phyloP scores from a whole-genome alignment of 64 coral and sea anemone genomes.

The Dendronephthya gigantea region DNA sequence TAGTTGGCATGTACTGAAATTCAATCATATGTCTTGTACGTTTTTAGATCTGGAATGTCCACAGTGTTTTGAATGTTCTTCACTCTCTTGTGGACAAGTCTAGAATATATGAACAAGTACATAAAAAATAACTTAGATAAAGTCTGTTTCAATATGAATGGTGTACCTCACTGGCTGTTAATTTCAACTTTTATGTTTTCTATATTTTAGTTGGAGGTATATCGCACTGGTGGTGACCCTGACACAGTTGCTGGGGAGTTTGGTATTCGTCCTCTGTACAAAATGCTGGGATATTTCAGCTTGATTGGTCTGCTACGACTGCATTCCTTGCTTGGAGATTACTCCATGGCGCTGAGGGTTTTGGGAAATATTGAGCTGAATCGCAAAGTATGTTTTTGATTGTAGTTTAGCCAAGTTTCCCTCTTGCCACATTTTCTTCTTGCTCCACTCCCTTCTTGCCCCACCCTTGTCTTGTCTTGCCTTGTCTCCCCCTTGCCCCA shows the following conservation, averaged over 20 bases:
- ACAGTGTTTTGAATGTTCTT: slow-evolving; percentile 10
- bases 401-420: too few relatives aligned
- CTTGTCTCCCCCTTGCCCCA: too few relatives aligned
- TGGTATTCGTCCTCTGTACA: slow-evolving; percentile 63
- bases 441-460: too few relatives aligned
- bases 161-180: too few relatives aligned
- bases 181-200: neutral
- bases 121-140: too few relatives aligned
- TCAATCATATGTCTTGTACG: too few relatives aligned
- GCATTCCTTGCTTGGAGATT: slow-evolving; percentile 81
- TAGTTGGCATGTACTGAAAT: too few relatives aligned
- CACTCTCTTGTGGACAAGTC: neutral
- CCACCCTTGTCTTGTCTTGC: too few relatives aligned
- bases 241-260: neutral
- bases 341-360: slow-evolving; percentile 82
- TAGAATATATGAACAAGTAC: neutral
- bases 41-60: slow-evolving; percentile 6
- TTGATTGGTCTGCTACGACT: slow-evolving; percentile 84
- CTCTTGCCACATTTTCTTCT: too few relatives aligned
- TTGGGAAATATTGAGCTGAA: slow-evolving; percentile 76
- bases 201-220: neutral
- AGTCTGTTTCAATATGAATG: too few relatives aligned
- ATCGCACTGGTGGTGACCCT: neutral
- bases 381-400: slow-evolving; percentile 57
- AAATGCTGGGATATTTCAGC: slow-evolving; percentile 98